Base-by-base conservation (phyloP, 2,888 invertebrate genomes). In the Dryocosmus kuriphilus region DNA sequence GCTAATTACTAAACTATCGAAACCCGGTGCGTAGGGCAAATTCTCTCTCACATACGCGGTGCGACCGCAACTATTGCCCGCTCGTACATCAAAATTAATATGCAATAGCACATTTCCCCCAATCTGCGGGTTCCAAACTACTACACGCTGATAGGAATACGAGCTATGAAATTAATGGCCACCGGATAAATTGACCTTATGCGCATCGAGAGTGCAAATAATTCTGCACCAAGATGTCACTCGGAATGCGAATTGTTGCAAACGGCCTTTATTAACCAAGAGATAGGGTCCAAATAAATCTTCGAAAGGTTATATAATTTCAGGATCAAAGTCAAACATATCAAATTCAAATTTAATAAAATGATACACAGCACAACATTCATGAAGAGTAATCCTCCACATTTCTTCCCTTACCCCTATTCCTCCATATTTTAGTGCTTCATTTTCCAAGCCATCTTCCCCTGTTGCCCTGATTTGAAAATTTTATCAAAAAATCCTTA, bases 31-130 rank as follows among this genome's bases (percentile, higher is more conserved):
- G 38, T 27, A 22, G 5, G n/a, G 60, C 8, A 27, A 32, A 35
- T 63, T 35, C 62, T 35, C 35, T 35, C 22, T 19, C 41, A 27
- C 16, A 67, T 41, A 67, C 22, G 9, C 38, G 41, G 16, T 46
- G 16, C 41, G 38, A 67, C 67, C 67, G 74, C 65, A 67, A 81
- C 78, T 80, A 80, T 79, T 78, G 75, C 80, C 77, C 55, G 78
- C 75, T 82, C 83, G 79, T 84, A 82, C 75, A 84, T 84, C 84
- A 85, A 83, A 83, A 84, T 85, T 83, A 82, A 83, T 82, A 80
- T 79, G 76, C 81, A 82, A 84, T 82, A 65, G 77, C 73, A 55
- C 78, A 77, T 80, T 80, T 79, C 82, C 74, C 65, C 60, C 74
- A 77, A 78, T 71, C 78, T 78, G 80, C 76, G 80, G 79, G 78